These are phyloP conservation scores for Pithys albifrons DNA, from an alignment of 2,113 vertebrate species.

Conservation along the genomic window DNA sequence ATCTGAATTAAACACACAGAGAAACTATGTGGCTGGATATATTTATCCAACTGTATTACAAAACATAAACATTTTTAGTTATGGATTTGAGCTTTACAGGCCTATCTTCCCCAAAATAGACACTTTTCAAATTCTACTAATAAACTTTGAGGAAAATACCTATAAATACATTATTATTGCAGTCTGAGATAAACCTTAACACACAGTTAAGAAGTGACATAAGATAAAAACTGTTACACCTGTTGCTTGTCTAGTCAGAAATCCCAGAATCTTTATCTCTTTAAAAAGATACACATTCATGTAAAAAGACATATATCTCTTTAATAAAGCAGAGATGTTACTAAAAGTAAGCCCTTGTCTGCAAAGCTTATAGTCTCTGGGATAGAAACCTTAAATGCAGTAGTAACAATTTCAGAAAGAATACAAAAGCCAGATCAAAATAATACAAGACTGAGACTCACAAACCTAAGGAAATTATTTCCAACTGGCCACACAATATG, in stretches of 20 bases:
- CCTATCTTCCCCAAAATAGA: neutral
- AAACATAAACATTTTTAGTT: neutral
- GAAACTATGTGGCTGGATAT: neutral
- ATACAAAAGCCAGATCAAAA: slow-evolving; percentile 31
- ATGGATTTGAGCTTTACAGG: neutral
- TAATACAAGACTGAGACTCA: neutral
- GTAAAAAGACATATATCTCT: slow-evolving; percentile 40
- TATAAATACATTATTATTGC: neutral
- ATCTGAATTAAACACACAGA: neutral
- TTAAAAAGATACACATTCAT: slow-evolving; percentile 26
- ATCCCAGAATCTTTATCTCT: slow-evolving; percentile 39
- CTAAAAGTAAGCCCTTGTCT: slow-evolving; percentile 42
- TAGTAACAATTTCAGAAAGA: slow-evolving; percentile 14
- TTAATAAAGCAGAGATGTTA: slow-evolving; percentile 41
- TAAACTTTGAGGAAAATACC: slow-evolving; percentile 22
- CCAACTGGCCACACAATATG: neutral
- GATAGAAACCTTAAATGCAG: slow-evolving; percentile 36
- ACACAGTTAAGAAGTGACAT: neutral
- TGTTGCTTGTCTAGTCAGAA: slow-evolving; percentile 41
- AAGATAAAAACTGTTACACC: slow-evolving; percentile 26
- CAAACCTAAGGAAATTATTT: slow-evolving; percentile 42
- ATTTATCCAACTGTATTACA: neutral
- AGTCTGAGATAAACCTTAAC: slow-evolving; percentile 23
- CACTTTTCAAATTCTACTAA: slow-evolving; percentile 9
- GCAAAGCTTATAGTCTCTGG: neutral